Percentiles rank a stretch among this genome's conserved stretches.
Evolutionary conservation across 2,797 vertebrate species (phyloP).

Genomic region (Zenarchopterus dispar): DNA sequence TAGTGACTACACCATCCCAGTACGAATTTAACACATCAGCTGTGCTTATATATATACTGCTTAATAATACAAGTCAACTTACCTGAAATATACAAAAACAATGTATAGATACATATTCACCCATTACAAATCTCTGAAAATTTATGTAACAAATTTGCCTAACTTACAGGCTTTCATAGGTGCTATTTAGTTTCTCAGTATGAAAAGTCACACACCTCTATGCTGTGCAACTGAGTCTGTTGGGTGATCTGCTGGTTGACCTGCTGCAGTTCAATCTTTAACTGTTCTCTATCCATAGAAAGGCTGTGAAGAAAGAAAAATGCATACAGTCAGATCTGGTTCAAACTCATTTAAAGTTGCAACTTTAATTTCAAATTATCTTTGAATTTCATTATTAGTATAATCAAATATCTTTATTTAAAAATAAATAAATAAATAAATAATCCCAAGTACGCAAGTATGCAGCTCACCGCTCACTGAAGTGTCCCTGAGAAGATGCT

Average conservation of each 20-base stretch:
- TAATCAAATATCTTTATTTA: background rate
- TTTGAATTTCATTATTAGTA: background rate
- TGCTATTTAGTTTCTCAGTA: background rate
- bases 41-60: too few relatives aligned
- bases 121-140: too few relatives aligned
- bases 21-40: too few relatives aligned
- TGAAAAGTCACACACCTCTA: slow-evolving; percentile 84
- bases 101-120: too few relatives aligned
- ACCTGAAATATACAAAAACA: too few relatives aligned
- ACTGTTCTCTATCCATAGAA: slow-evolving; percentile 90
- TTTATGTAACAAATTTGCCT: too few relatives aligned
- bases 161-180: background rate
- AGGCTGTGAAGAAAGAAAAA: slow-evolving; percentile 55
- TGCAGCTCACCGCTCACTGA: slow-evolving; percentile 88
- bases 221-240: slow-evolving; percentile 92
- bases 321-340: background rate
- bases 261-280: slow-evolving; percentile 96
- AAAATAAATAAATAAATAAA: background rate
- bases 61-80: too few relatives aligned
- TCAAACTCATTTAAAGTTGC: background rate
- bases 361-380: background rate
- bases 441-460: background rate
- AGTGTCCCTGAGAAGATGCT: slow-evolving; percentile 92
- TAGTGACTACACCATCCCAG: too few relatives aligned
- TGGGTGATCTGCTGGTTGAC: slow-evolving; percentile 96